Evolutionary conservation across 1,140 invertebrate species (phyloP), one percentile per base, ranked within the genome.

Genomic region (Drosophila sechellia): DNA sequence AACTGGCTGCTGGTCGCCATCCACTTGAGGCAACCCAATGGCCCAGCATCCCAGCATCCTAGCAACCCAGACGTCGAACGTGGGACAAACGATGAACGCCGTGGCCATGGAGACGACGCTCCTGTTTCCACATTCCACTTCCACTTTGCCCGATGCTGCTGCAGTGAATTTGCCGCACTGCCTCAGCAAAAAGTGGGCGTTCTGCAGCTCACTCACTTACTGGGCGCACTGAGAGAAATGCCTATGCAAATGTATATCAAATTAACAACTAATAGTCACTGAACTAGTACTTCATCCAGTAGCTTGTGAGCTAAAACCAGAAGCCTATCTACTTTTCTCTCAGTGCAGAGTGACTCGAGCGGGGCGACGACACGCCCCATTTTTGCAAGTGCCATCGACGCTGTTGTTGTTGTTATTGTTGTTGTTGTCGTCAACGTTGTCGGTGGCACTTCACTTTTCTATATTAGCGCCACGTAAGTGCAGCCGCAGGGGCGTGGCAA

Each of bases 401-500:
- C 65, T 56, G 48, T 54, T 27, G 61, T 59, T 64, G 68, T 79
- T 66, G 72, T 64, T 59, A 59, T 52, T 31, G 43, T 64, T 59
- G 59, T 68, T 80, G 64, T 59, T 81, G 71, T 79, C 81, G 81
- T 85, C 73, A 76, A 74, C 70, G 72, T 65, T 75, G 60, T 76
- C 71, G 72, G 72, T 53, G 72, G 81, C 81, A 86, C 81, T 86
- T 86, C 81, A 86, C 83, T 86, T 86, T 86, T 86, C 81, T 78
- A 81, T 86, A 86, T 86, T 86, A 86, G 81, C 74, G 81, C 77
- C 81, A 81, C 74, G 81, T 86, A 81, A 86, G 81, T 85, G 81
- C 81, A 81, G 81, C 79, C 78, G 64, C 81, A 77, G 81, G 80
- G 81, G 81, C 77, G 81, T 85, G 81, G 73, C 81, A 85, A 85